A percentile compares a stretch with the other conserved stretches of the same genome.
Evolutionary conservation across 2,113 vertebrate genomes (phyloP).

Genomic region (Eudyptes chrysolophus): DNA sequence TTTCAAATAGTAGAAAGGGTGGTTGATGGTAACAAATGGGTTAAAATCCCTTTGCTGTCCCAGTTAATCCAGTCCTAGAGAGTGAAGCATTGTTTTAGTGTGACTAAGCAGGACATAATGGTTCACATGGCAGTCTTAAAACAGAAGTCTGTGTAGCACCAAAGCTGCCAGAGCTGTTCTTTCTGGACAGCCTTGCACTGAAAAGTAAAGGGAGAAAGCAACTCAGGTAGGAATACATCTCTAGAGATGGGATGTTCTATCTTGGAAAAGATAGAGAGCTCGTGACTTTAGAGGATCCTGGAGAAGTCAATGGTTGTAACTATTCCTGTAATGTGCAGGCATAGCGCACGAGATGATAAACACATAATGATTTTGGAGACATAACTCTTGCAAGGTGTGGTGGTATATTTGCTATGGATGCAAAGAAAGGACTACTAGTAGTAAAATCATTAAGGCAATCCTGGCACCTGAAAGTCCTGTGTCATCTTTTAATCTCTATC

Average conservation of each 20-base stretch:
- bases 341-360: neutral
- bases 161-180: neutral
- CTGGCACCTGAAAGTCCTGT: neutral
- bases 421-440: neutral
- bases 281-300: neutral
- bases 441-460: neutral
- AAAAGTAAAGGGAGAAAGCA: neutral
- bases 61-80: neutral
- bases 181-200: neutral
- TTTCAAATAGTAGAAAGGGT: neutral
- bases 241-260: neutral
- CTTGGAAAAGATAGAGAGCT: neutral
- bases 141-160: neutral
- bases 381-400: neutral
- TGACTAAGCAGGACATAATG: neutral
- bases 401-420: neutral
- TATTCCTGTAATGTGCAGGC: neutral
- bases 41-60: neutral
- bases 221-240: neutral
- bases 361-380: neutral
- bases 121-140: neutral
- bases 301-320: neutral
- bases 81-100: rapidly evolving
- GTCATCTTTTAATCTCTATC: neutral
- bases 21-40: neutral